Evolutionary conservation across 1,140 invertebrate genomes (phyloP), one percentile per base, ranked within the genome.

Genomic region (Drosophila teissieri): DNA sequence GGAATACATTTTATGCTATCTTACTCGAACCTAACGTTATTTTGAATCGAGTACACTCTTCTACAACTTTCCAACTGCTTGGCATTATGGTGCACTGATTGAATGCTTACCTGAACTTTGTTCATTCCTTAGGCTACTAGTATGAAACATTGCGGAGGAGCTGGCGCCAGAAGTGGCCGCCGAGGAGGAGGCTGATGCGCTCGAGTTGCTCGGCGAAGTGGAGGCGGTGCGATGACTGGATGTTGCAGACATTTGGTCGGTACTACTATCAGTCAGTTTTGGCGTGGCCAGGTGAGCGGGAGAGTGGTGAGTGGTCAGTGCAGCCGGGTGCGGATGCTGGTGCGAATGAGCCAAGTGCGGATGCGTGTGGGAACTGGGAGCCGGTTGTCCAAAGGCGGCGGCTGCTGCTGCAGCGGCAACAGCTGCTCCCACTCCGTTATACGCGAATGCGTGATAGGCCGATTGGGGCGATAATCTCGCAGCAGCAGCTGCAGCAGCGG

Each of bases 61-160:
- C 24, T 24, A 24, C 24, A 24, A 24, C 4, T 24, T 24, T 24
- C 24, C 4, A 4, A 24, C 4, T 12, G 42, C 17, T n/a, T 15
- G 6, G 1, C 8, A 10, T 42, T 12, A 44, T 11, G 7, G 2
- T 4, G 3, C 10, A 3, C 6, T 5, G 1, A 31, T 39, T 36
- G 11, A 2, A 11, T 12, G 17, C 80, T 70, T 55, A 92, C 91
- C 91, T 91, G 91, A 91, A 92, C 86, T 92, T 80, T 78, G 91
- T 91, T 92, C 91, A 91, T 92, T 90, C 70, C 89, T 92, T 76
- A 81, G 78, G 75, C 73, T 92, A 85, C 53, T 86, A 88, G 81
- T 88, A 83, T 86, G 83, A 88, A 86, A 86, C 83, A 88, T 78
- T 91, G 77, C 67, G 73, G 82, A 91, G 73, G 76, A 83, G 65